A percentile compares a stretch with the other conserved stretches of the same genome.
Conservation (phyloP, 2,888 invertebrate genomes). For the Trachelus tabidus region DNA sequence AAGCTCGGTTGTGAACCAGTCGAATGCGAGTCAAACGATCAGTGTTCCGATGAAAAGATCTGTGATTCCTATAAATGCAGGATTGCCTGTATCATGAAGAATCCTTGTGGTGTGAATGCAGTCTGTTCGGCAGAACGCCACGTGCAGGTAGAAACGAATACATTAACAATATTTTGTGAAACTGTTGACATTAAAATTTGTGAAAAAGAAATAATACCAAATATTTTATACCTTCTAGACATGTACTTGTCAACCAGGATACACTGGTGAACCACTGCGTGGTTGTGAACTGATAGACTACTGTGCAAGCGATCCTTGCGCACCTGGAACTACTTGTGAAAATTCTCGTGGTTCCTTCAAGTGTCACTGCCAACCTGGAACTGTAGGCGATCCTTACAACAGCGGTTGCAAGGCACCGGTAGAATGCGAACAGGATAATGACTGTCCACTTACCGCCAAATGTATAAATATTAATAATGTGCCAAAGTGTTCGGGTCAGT, state of each 20-base stretch:
- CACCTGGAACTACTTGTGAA: slow-evolving; percentile 82
- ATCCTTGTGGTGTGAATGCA: slow-evolving; percentile 87
- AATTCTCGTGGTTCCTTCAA: slow-evolving; percentile 84
- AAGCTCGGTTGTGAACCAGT: slow-evolving; percentile 83
- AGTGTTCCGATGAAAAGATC: slow-evolving; percentile 85
- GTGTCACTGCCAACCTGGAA: slow-evolving; percentile 82
- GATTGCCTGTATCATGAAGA: slow-evolving; percentile 85
- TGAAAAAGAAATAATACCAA: neutral
- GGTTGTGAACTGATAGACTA: slow-evolving; percentile 83
- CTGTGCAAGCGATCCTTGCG: slow-evolving; percentile 83
- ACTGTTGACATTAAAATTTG: neutral
- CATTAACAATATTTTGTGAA: neutral
- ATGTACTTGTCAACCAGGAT: slow-evolving; percentile 90
- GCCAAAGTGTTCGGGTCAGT: slow-evolving; percentile 80
- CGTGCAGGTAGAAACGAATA: slow-evolving; percentile 69
- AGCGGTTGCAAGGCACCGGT: slow-evolving; percentile 86
- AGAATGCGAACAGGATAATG: slow-evolving; percentile 82
- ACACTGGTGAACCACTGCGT: slow-evolving; percentile 80
- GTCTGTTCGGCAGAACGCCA: slow-evolving; percentile 88
- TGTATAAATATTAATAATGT: slow-evolving; percentile 79
- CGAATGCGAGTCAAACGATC: slow-evolving; percentile 77
- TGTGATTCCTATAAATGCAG: slow-evolving; percentile 87
- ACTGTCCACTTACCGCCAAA: slow-evolving; percentile 84
- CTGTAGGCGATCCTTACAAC: slow-evolving; percentile 86
- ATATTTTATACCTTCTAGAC: slow-evolving; percentile 47